phyloP scores from a whole-genome alignment of 1,140 invertebrate species.

The Agraylea sexmaculata region DNA sequence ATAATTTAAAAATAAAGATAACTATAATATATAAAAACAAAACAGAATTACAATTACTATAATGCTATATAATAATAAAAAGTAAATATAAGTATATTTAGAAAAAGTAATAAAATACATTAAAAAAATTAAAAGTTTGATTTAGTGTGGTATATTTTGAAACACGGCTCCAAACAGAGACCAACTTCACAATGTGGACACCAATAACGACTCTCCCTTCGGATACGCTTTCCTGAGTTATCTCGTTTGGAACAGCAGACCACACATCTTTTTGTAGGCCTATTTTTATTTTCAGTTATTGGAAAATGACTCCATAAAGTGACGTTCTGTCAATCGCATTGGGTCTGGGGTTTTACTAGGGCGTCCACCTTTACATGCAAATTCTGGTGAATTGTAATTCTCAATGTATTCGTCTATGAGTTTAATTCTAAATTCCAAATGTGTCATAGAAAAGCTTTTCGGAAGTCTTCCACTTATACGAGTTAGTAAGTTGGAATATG shows the following conservation, averaged over 20 bases:
- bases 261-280: slow-evolving; percentile 1
- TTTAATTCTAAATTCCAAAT: slow-evolving; percentile 8
- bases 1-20: too few species aligned
- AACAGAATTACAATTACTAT: too few species aligned
- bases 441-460: slow-evolving; percentile 5
- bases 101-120: too few species aligned
- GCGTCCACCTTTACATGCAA: slow-evolving; percentile 3
- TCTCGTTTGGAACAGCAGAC: not conserved
- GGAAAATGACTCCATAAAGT: not conserved
- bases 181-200: not conserved
- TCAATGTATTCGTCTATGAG: slow-evolving; percentile 8
- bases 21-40: too few species aligned
- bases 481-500: too few species aligned
- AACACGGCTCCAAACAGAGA: slow-evolving; percentile 2
- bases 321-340: not conserved
- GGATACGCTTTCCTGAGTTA: not conserved
- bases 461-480: too few species aligned
- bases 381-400: slow-evolving; percentile 6
- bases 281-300: not conserved
- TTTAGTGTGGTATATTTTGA: slow-evolving; percentile 3
- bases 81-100: too few species aligned
- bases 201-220: not conserved
- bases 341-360: slow-evolving; percentile 1
- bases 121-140: slow-evolving; percentile 1
- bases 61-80: too few species aligned